A percentile compares a stretch with the other conserved stretches of the same genome.
These are phyloP conservation scores for Mythimna loreyi DNA, from an alignment of 2,888 invertebrate genomes.

Conservation along the genomic window DNA sequence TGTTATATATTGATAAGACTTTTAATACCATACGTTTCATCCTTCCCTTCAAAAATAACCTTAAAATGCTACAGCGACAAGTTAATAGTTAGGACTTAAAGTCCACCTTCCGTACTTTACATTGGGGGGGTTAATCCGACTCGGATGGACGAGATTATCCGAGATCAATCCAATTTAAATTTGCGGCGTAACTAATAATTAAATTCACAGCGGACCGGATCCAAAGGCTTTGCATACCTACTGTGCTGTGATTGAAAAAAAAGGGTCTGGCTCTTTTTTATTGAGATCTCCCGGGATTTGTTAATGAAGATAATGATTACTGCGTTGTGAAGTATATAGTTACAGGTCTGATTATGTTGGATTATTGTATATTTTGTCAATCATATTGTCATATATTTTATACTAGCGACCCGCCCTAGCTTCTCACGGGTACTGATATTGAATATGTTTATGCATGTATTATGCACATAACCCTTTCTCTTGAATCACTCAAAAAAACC, in stretches of 20 bases:
- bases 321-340: not conserved
- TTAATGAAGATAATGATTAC: conserved; percentile 22
- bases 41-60: not conserved
- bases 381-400: no score
- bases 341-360: not conserved
- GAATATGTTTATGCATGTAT: no score
- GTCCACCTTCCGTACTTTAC: conserved; percentile 32
- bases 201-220: conserved; percentile 67
- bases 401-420: no score
- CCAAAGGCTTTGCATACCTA: conserved; percentile 56
- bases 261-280: conserved; percentile 16
- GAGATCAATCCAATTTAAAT: conserved; percentile 70
- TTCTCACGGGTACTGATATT: no score
- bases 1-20: no score
- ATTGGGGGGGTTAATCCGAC: conserved; percentile 44
- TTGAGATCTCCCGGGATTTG: not conserved
- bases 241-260: conserved; percentile 44
- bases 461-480: no score
- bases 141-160: conserved; percentile 67
- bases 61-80: conserved; percentile 21
- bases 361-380: no score
- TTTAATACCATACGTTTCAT: no score
- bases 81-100: conserved; percentile 48
- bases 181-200: conserved; percentile 71
- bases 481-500: no score